Evolutionary conservation across 2,888 invertebrate genomes (phyloP).

Genomic region (Cremastinae sp.): DNA sequence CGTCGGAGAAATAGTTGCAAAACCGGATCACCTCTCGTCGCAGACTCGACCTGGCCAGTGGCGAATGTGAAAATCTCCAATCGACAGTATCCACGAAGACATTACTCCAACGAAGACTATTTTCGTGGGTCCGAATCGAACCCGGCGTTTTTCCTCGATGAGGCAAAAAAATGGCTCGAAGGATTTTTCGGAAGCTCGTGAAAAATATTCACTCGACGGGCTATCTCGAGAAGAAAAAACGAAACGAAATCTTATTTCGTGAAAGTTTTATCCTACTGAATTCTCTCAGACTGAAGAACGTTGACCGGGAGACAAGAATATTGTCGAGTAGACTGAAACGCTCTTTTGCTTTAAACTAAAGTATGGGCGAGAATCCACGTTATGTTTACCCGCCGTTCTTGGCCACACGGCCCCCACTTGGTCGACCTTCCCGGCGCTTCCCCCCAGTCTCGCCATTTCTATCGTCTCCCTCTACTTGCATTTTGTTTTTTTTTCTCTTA

Average conservation of each 20-base stretch:
- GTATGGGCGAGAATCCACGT: slow-evolving; percentile 65
- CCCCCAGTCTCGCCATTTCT: slow-evolving; percentile 52
- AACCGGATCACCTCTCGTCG: slow-evolving; percentile 45
- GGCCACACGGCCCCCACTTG: slow-evolving; percentile 33
- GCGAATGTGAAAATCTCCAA: slow-evolving; percentile 17
- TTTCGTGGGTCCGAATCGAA: neutral
- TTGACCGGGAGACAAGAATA: neutral
- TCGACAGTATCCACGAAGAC: slow-evolving; percentile 33
- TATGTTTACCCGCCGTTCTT: slow-evolving; percentile 71
- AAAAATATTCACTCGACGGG: neutral
- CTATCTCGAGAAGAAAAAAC: neutral
- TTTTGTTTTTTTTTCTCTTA: slow-evolving; percentile 26
- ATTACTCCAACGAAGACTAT: slow-evolving; percentile 39
- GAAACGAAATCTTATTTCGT: neutral
- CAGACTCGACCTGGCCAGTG: slow-evolving; percentile 13
- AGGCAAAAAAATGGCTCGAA: neutral
- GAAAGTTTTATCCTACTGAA: neutral
- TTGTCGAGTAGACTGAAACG: slow-evolving; percentile 34
- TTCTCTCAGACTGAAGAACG: neutral
- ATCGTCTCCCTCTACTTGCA: slow-evolving; percentile 27
- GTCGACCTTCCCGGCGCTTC: slow-evolving; percentile 48
- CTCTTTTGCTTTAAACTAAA: slow-evolving; percentile 70
- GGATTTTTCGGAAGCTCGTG: neutral
- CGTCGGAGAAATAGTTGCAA: neutral
- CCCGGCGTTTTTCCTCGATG: neutral